phyloP scores from a whole-genome alignment of 92 coral and sea anemone genomes.

The Plumapathes pennacea region DNA sequence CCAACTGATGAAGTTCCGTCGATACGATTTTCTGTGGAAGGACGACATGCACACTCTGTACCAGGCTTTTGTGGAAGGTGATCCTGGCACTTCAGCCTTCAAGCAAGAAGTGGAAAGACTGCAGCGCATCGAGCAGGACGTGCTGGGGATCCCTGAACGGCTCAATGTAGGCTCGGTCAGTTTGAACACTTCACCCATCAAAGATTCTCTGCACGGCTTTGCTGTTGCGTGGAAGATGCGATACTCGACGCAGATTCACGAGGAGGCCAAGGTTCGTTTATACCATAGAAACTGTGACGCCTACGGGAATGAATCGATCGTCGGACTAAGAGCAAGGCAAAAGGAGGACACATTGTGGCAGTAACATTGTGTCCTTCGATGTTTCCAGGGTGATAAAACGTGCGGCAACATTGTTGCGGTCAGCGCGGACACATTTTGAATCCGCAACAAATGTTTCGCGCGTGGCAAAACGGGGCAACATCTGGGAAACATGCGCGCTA shows the following conservation, averaged over 20 bases:
- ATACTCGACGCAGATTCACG: slow-evolving; percentile 93
- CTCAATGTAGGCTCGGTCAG: slow-evolving; percentile 82
- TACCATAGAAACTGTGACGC: too few species aligned
- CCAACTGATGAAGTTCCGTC: slow-evolving; percentile 89
- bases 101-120: slow-evolving; percentile 85
- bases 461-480: too few species aligned
- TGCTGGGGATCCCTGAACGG: slow-evolving; percentile 69
- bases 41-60: slow-evolving; percentile 98
- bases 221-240: slow-evolving; percentile 98
- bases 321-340: too few species aligned
- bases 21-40: slow-evolving; percentile 95
- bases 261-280: slow-evolving; percentile 86
- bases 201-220: slow-evolving; percentile 96
- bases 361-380: too few species aligned
- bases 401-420: too few species aligned
- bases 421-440: too few species aligned
- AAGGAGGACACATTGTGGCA: too few species aligned
- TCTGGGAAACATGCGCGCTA: too few species aligned
- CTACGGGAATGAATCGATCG: too few species aligned
- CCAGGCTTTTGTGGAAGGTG: slow-evolving; percentile 89
- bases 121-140: slow-evolving; percentile 80
- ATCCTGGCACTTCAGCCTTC: slow-evolving; percentile 81
- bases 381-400: too few species aligned
- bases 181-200: slow-evolving; percentile 91
- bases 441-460: too few species aligned